Evolutionary conservation across 2,888 invertebrate species (phyloP), one percentile per base, ranked within the genome.

Genomic region (Acleris sparsana): DNA sequence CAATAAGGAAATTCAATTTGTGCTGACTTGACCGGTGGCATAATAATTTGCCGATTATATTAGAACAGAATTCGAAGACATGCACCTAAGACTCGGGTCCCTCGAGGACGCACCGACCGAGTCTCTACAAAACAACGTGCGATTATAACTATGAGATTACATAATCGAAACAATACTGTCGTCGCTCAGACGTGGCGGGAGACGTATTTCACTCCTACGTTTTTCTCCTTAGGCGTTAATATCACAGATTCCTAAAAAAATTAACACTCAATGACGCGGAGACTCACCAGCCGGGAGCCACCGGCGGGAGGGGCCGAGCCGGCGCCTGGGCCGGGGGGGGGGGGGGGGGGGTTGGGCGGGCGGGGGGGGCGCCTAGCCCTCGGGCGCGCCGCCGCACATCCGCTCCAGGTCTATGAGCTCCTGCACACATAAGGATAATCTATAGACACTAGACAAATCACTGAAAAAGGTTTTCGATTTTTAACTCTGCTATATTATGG

Each of bases 181-280:
- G 67, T 68, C 66, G 68, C 67, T 67, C 67, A 57, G 61, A 59
- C 61, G 53, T 43, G 53, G 33, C 61, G 43, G 65, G 64, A 63
- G 63, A 63, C 68, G 60, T 73, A 70, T 66, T 67, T 71, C 74
- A 73, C 76, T 72, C 69, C 72, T 68, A 69, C 75, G 75, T 68
- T 70, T 70, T 75, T 83, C 84, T 85, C 83, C 89, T 87, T 86
- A 89, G 88, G 88, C 88, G 87, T 84, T 89, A 90, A 90, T 90
- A 90, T 90, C 90, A 90, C 89, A 90, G 90, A 89, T 89, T 87
- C 82, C 85, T 85, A 86, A 84, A 84, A 80, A 77, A 82, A 85
- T 70, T 73, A 78, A 80, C 75, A 75, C 77, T 77, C 76, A 71
- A 70, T 67, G 74, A 70, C 71, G 70, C 72, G 72, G 71, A 77